Evolutionary conservation across 2,888 invertebrate species (phyloP).

Genomic region (Candidula unifasciata): DNA sequence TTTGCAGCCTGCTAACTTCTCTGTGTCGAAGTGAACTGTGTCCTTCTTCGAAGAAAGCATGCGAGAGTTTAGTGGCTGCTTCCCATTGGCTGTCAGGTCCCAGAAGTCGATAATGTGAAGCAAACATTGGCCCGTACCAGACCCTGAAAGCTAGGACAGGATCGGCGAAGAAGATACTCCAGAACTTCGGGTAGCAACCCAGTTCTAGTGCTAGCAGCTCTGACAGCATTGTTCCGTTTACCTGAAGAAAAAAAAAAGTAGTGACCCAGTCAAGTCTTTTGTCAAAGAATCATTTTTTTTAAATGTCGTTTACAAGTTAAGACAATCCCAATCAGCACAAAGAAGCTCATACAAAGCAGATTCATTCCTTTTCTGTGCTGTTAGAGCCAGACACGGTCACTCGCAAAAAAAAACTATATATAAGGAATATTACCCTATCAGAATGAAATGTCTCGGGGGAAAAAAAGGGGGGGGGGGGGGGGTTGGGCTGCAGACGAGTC

Average conservation of each 20-base stretch:
- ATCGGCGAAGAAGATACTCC: constrained; percentile 23
- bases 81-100: constrained; percentile 42
- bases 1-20: neutral
- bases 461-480: no score
- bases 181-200: constrained; percentile 38
- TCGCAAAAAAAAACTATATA: no score
- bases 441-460: no score
- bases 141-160: constrained; percentile 35
- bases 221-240: neutral
- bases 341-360: no score
- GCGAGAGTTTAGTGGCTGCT: constrained; percentile 4
- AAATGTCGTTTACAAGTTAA: no score
- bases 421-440: no score
- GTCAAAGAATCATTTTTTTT: no score
- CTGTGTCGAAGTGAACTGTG: neutral
- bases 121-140: constrained; percentile 42
- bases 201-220: constrained; percentile 32
- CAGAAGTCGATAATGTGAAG: constrained; percentile 27
- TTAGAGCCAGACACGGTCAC: no score
- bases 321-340: no score
- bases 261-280: neutral
- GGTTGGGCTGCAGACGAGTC: no score
- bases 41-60: constrained; percentile 1
- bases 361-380: no score
- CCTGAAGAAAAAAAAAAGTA: neutral